Percentiles rank a stretch among this genome's conserved stretches.
These are phyloP conservation scores for Calypte anna DNA, from an alignment of 2,113 vertebrate species.

Conservation along the genomic window DNA sequence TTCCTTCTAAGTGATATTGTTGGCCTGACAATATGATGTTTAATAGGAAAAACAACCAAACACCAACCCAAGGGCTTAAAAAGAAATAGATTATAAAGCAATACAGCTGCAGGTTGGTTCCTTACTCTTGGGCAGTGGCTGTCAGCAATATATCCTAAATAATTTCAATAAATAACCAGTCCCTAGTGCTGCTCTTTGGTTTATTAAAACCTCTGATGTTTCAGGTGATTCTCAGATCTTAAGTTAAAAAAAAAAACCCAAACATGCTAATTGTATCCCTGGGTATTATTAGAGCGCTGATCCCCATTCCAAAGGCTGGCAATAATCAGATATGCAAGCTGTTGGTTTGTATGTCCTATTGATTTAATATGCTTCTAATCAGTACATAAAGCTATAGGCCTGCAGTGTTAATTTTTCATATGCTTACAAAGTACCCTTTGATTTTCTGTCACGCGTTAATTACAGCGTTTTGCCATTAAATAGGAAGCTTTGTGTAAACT, in stretches of 20 bases:
- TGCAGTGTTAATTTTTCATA: constrained; percentile 94
- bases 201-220: constrained; percentile 35
- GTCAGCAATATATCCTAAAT: background rate
- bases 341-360: constrained; percentile 88
- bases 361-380: constrained; percentile 91
- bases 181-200: constrained; percentile 30
- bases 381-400: constrained; percentile 90
- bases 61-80: background rate
- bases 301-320: constrained; percentile 47
- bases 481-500: constrained; percentile 98
- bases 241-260: constrained; percentile 13
- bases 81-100: background rate
- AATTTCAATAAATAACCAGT: constrained; percentile 33
- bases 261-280: constrained; percentile 49
- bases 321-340: constrained; percentile 80
- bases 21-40: background rate
- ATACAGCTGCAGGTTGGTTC: constrained; percentile 1
- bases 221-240: constrained; percentile 41
- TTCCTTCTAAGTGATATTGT: background rate
- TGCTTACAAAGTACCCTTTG: constrained; percentile 98
- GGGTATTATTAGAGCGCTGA: constrained; percentile 38
- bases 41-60: background rate
- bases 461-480: constrained; percentile 98
- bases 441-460: constrained; percentile 99
- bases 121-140: background rate